These are phyloP conservation scores for Zapornia atra DNA, from an alignment of 2,113 vertebrate species.

Conservation along the genomic window DNA sequence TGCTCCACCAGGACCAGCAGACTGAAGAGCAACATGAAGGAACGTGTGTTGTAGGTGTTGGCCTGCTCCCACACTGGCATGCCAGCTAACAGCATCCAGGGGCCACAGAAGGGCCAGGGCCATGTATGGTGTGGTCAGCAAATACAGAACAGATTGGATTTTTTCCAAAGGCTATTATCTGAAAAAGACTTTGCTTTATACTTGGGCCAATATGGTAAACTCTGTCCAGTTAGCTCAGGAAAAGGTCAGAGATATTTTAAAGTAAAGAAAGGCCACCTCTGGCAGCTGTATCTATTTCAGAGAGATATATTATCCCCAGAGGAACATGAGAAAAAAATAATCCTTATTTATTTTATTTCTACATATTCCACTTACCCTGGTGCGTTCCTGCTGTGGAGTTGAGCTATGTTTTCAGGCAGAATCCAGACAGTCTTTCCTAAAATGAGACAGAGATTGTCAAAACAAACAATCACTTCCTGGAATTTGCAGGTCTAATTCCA, in stretches of 20 bases:
- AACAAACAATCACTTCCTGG: constrained; percentile 23
- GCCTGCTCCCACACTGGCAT: neutral
- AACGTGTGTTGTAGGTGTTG: accelerated
- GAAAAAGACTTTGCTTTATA: constrained; percentile 26
- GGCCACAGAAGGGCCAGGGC: neutral
- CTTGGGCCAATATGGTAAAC: constrained; percentile 36
- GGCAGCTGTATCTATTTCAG: constrained; percentile 50
- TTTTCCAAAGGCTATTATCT: constrained; percentile 11
- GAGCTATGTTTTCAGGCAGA: neutral
- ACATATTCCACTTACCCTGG: constrained; percentile 9
- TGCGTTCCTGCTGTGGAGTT: neutral
- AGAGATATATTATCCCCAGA: constrained; percentile 42
- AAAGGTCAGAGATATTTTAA: constrained; percentile 63
- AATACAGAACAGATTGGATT: neutral
- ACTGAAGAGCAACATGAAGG: neutral
- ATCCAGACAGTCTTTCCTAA: constrained; percentile 1
- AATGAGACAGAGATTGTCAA: neutral
- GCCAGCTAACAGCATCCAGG: neutral
- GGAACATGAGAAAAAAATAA: neutral
- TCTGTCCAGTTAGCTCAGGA: constrained; percentile 40
- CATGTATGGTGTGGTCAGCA: neutral
- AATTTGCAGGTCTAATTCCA: constrained; percentile 69
- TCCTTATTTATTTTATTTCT: constrained; percentile 40
- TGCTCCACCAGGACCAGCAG: neutral
- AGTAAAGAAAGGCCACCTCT: constrained; percentile 54